Conservation (phyloP, 2,888 invertebrate genomes). For the Amblyjoppa fuscipennis region DNA sequence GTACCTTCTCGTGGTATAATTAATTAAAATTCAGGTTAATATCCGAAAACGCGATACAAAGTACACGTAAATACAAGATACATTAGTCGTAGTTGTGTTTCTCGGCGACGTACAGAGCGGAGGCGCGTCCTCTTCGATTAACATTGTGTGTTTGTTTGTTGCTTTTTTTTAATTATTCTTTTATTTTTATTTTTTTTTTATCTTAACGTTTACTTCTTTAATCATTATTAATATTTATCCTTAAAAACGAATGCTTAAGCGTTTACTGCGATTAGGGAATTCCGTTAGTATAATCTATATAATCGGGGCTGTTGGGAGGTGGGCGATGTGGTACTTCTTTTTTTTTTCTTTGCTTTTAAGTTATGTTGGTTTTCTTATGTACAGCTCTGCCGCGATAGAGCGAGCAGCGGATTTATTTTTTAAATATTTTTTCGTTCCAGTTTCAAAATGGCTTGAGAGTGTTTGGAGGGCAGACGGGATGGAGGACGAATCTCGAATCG, state of each 20-base stretch:
- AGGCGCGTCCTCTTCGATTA: slow-evolving; percentile 35
- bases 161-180: slow-evolving; percentile 15
- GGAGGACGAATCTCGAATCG: neutral
- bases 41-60: slow-evolving; percentile 15
- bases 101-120: slow-evolving; percentile 29
- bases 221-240: slow-evolving; percentile 50
- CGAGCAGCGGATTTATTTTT: slow-evolving; percentile 21
- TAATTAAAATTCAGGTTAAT: slow-evolving; percentile 29
- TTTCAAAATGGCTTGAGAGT: slow-evolving; percentile 32
- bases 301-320: slow-evolving; percentile 15
- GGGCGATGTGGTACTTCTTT: slow-evolving; percentile 36
- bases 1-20: neutral
- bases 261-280: slow-evolving; percentile 61
- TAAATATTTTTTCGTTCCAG: slow-evolving; percentile 19
- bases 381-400: slow-evolving; percentile 57
- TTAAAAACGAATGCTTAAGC: slow-evolving; percentile 58
- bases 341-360: slow-evolving; percentile 11
- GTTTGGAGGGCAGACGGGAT: slow-evolving; percentile 7
- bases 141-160: slow-evolving; percentile 22
- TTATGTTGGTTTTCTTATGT: slow-evolving; percentile 51
- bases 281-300: slow-evolving; percentile 51
- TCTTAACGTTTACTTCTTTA: slow-evolving; percentile 40
- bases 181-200: slow-evolving; percentile 37
- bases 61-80: neutral
- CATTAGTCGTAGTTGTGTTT: slow-evolving; percentile 12